phyloP scores from a whole-genome alignment of 2,113 vertebrate genomes.

The Tragelaphus imberbis region DNA sequence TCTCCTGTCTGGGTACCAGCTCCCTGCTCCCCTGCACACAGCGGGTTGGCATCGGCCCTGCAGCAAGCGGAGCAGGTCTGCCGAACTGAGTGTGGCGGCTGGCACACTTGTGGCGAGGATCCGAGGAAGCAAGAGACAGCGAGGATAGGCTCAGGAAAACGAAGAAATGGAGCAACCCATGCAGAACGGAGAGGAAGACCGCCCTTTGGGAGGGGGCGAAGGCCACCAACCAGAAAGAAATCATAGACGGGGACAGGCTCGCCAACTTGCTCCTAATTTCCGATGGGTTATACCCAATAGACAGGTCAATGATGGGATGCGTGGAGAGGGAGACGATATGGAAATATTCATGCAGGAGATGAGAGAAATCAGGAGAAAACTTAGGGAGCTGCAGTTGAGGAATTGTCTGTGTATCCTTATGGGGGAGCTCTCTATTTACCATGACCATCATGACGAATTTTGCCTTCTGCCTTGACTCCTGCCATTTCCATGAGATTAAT shows the following conservation, averaged over 20 bases:
- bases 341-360: constrained; percentile 72
- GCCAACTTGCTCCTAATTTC: constrained; percentile 63
- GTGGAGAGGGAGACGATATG: constrained; percentile 68
- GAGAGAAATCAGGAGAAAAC: constrained; percentile 70
- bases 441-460: constrained; percentile 68
- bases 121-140: background rate
- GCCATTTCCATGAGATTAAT: constrained; percentile 41
- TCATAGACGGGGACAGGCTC: constrained; percentile 52
- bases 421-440: constrained; percentile 62
- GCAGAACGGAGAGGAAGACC: constrained; percentile 65
- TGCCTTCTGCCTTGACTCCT: constrained; percentile 69
- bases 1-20: constrained; percentile 11
- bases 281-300: constrained; percentile 65
- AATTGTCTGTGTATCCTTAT: constrained; percentile 63
- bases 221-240: constrained; percentile 55
- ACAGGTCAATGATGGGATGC: constrained; percentile 64
- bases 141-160: constrained; percentile 57
- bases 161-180: constrained; percentile 62
- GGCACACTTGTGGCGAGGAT: background rate
- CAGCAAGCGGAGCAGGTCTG: background rate
- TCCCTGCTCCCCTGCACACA: background rate
- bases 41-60: constrained; percentile 10
- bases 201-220: constrained; percentile 57
- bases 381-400: constrained; percentile 65
- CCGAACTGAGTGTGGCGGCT: background rate